These are phyloP conservation scores for Pogonomyrmex barbatus DNA, from an alignment of 1,140 invertebrate genomes.

Conservation along the genomic window DNA sequence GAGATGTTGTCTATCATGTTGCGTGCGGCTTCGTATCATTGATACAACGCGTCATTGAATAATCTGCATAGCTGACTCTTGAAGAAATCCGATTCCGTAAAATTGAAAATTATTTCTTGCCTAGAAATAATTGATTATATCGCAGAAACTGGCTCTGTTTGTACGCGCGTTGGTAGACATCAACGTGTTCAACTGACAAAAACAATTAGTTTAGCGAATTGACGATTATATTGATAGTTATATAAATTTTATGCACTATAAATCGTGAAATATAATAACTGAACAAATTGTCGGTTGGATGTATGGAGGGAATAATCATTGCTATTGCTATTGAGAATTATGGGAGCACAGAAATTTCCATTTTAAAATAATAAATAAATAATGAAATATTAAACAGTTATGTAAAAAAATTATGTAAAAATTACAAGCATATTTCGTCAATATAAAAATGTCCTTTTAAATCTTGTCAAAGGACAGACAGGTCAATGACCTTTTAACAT, in stretches of 20 bases:
- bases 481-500: background rate
- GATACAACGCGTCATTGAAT: background rate
- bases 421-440: background rate
- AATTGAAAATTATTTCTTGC: background rate
- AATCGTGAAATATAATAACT: slow-evolving; percentile 5
- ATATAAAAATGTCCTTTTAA: background rate
- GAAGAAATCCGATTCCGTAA: background rate
- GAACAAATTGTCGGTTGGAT: background rate
- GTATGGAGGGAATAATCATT: background rate
- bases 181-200: background rate
- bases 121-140: background rate
- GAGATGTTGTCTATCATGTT: background rate
- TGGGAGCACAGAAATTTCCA: background rate
- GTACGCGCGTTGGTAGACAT: background rate
- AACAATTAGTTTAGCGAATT: slow-evolving; percentile 3
- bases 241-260: slow-evolving; percentile 17
- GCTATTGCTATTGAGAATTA: background rate
- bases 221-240: background rate
- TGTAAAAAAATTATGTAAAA: background rate
- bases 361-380: background rate
- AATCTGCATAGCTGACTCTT: background rate
- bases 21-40: slow-evolving; percentile 4
- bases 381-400: background rate
- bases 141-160: background rate
- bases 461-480: background rate